phyloP scores from a whole-genome alignment of 2,797 vertebrate genomes.

The Garrulus glandarius region DNA sequence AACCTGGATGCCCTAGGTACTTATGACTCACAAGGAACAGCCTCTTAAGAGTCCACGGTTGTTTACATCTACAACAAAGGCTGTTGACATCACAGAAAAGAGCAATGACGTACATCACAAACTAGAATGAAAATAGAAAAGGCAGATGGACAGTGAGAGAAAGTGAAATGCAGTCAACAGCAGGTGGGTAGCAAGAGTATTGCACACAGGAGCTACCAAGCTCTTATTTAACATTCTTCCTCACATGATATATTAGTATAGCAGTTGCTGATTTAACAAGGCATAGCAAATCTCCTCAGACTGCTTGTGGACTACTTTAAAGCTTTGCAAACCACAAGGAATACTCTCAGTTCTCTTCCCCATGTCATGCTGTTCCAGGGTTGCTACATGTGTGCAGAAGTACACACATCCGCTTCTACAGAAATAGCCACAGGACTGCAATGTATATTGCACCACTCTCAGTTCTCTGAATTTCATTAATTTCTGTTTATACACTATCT shows the following conservation, averaged over 20 bases:
- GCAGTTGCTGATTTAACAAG: not conserved
- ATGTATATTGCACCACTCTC: not conserved
- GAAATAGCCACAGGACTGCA: not conserved
- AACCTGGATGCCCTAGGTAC: not conserved
- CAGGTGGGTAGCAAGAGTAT: not conserved
- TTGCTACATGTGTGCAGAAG: not conserved
- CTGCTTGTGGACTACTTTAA: not conserved
- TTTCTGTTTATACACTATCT: not conserved
- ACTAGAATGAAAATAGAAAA: not conserved
- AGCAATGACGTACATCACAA: not conserved
- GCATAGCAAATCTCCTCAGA: not conserved
- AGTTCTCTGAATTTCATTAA: not conserved
- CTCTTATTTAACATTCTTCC: not conserved
- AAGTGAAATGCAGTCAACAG: not conserved
- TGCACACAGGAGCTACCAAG: not conserved
- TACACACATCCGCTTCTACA: not conserved
- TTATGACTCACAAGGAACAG: conserved; percentile 17
- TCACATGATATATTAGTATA: not conserved
- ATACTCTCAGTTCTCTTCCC: not conserved
- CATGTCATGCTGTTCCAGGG: not conserved
- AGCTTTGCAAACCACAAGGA: not conserved
- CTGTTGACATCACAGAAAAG: not conserved
- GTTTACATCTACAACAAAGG: not conserved
- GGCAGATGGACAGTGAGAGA: not conserved
- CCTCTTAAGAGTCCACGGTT: not conserved